Percentiles rank a stretch among this genome's conserved stretches.
Evolutionary conservation across 1,140 invertebrate genomes (phyloP).

Genomic region (Drosophila ficusphila): DNA sequence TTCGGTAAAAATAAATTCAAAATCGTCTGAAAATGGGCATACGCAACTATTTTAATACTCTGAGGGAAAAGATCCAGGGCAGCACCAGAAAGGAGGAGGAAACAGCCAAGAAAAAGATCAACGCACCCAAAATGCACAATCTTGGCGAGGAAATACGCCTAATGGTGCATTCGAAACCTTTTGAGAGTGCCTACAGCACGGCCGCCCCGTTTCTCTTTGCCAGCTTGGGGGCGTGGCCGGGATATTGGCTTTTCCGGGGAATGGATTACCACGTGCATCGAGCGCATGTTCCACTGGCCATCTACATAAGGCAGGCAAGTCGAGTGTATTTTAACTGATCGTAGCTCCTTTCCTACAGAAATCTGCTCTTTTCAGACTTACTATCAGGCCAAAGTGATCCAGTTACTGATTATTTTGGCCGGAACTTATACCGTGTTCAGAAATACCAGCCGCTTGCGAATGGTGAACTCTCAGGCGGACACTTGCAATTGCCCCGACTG

Average conservation of each 20-base stretch:
- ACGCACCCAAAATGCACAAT: constrained; percentile 20
- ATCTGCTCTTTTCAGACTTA: constrained; percentile 47
- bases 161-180: constrained; percentile 50
- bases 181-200: constrained; percentile 36
- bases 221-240: constrained; percentile 67
- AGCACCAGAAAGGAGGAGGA: not conserved
- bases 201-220: constrained; percentile 58
- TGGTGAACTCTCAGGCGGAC: no score
- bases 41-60: not conserved
- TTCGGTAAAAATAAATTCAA: not conserved
- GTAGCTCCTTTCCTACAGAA: not conserved
- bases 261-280: constrained; percentile 65
- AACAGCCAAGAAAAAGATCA: not conserved
- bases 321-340: not conserved
- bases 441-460: constrained; percentile 9
- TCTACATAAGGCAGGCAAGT: constrained; percentile 67
- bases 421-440: constrained; percentile 51
- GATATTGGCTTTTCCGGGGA: constrained; percentile 67
- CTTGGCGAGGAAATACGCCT: constrained; percentile 58
- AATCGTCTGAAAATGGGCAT: constrained; percentile 10
- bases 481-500: no score
- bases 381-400: constrained; percentile 70
- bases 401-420: constrained; percentile 59
- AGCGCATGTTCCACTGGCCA: constrained; percentile 50
- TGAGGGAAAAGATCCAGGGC: not conserved